Evolutionary conservation across 2,888 invertebrate genomes (phyloP).

Genomic region (Phyllotreta striolata): DNA sequence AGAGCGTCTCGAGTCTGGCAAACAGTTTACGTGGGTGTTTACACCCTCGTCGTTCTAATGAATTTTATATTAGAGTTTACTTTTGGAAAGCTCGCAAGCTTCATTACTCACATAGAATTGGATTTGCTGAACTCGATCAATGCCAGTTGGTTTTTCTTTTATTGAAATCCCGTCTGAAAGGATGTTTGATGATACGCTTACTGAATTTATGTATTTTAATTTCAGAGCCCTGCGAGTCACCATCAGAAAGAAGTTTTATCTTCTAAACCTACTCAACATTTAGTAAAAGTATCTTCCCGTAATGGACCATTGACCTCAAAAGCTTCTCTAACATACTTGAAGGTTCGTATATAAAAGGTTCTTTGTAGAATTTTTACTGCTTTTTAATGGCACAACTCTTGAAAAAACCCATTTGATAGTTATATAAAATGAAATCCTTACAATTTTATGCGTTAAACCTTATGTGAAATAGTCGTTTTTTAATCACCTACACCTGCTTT

Average conservation of each 20-base stretch:
- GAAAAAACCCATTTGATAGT: not conserved
- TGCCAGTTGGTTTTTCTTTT: no score
- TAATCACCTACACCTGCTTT: no score
- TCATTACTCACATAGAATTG: no score
- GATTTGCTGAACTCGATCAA: no score
- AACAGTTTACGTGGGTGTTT: no score
- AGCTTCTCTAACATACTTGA: conserved; percentile 55
- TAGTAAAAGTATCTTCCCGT: conserved; percentile 56
- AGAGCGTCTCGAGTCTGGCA: no score
- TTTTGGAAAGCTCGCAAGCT: no score
- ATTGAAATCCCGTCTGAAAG: no score
- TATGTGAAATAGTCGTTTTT: conserved; percentile 4
- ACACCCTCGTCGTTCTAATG: no score
- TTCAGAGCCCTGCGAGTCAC: conserved; percentile 60
- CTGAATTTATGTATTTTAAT: conserved; percentile 38
- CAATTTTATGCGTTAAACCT: not conserved
- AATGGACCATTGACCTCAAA: conserved; percentile 57
- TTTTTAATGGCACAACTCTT: not conserved
- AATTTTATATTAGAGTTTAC: no score
- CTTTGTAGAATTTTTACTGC: not conserved
- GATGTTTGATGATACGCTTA: no score
- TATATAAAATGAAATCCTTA: no score
- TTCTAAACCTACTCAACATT: conserved; percentile 55
- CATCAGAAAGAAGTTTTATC: conserved; percentile 58
- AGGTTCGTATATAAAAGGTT: conserved; percentile 47